Evolutionary conservation across 1,140 invertebrate species (phyloP).

Genomic region (Panagrolaimus sp.): DNA sequence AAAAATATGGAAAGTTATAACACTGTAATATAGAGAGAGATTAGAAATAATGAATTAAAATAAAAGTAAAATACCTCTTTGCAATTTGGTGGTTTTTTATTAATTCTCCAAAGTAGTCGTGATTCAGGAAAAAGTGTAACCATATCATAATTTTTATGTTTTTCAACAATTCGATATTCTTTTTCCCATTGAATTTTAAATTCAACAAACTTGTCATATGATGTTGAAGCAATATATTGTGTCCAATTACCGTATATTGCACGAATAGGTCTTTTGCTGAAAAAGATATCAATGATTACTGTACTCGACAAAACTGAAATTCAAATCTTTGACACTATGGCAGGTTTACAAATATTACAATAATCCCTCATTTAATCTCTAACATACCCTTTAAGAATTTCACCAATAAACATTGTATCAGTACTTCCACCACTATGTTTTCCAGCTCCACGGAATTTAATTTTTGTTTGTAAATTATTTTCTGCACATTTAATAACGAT

Average conservation of each 20-base stretch:
- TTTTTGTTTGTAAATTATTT: not conserved
- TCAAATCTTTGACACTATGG: too few relatives aligned
- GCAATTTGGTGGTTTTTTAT: not conserved
- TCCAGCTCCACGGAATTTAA: not conserved
- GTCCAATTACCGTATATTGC: slow-evolving; percentile 14
- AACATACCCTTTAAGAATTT: not conserved
- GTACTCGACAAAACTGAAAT: too few relatives aligned
- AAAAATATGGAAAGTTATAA: slow-evolving; percentile 1
- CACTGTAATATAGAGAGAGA: not conserved
- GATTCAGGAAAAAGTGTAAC: not conserved
- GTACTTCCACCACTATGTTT: too few relatives aligned
- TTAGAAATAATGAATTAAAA: not conserved
- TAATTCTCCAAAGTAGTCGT: not conserved
- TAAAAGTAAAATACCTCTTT: not conserved
- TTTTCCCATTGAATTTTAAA: slow-evolving; percentile 5
- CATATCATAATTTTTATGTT: not conserved
- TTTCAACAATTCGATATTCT: slow-evolving; percentile 2
- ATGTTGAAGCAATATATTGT: not conserved
- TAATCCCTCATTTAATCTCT: not conserved
- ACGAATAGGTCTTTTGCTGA: slow-evolving; percentile 1
- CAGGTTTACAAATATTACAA: not conserved
- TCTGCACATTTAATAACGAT: not conserved
- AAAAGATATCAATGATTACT: not conserved
- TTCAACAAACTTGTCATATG: slow-evolving; percentile 1
- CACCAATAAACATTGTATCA: too few relatives aligned